Conservation (phyloP, 2,113 vertebrate genomes). For the Acanthochromis polyacanthus region DNA sequence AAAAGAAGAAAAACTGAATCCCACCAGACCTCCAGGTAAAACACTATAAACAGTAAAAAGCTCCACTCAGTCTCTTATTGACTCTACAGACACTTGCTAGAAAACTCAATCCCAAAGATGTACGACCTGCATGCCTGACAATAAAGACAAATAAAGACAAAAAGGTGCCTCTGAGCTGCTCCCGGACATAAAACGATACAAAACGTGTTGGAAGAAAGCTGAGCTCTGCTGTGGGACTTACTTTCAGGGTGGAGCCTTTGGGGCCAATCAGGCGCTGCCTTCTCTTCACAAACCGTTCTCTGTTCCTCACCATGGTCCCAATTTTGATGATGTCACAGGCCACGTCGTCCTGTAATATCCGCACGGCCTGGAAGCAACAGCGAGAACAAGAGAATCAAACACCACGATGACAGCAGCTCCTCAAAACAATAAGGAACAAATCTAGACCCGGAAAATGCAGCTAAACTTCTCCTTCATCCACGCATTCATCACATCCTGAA, state of each 20-base stretch:
- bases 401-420: too few species aligned
- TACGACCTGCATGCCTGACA: not conserved
- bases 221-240: conserved; percentile 58
- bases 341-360: conserved; percentile 94
- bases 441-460: too few species aligned
- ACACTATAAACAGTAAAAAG: too few species aligned
- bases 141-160: not conserved
- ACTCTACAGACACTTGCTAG: too few species aligned
- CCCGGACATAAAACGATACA: not conserved
- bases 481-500: too few species aligned
- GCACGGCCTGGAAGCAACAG: conserved; percentile 86
- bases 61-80: not conserved
- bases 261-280: conserved; percentile 95
- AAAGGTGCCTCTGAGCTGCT: not conserved
- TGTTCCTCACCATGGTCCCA: conserved; percentile 93
- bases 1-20: too few species aligned
- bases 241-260: conserved; percentile 97
- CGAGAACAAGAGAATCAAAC: too few species aligned
- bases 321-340: conserved; percentile 99
- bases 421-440: not conserved
- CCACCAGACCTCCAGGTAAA: too few species aligned
- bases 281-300: conserved; percentile 96
- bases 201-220: not conserved
- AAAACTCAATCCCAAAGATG: not conserved
- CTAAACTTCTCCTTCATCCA: too few species aligned